phyloP scores from a whole-genome alignment of 2,888 invertebrate species.

The Phorcus lineatus region DNA sequence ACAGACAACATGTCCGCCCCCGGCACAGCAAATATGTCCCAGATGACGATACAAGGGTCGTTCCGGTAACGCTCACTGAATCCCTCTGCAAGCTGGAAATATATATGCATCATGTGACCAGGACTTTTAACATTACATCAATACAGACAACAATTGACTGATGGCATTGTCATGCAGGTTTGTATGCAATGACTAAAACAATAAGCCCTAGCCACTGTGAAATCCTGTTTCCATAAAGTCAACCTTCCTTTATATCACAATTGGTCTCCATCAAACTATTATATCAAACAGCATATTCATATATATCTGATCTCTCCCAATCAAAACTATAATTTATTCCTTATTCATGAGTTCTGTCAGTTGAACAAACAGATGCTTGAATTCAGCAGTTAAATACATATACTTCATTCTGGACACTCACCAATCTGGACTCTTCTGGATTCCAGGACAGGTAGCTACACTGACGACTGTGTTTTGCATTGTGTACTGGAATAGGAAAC shows the following conservation, averaged over 20 bases:
- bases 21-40: constrained; percentile 83
- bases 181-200: too few species aligned
- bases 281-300: too few species aligned
- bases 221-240: too few species aligned
- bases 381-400: too few species aligned
- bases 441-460: constrained; percentile 94
- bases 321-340: too few species aligned
- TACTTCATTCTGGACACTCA: constrained; percentile 27
- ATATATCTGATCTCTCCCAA: too few species aligned
- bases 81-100: constrained; percentile 83
- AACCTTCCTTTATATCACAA: too few species aligned
- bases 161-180: too few species aligned
- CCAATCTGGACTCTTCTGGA: constrained; percentile 79
- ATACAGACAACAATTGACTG: neutral
- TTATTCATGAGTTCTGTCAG: too few species aligned
- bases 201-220: too few species aligned
- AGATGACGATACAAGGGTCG: constrained; percentile 90
- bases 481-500: constrained; percentile 78
- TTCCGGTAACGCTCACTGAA: constrained; percentile 89
- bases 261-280: too few species aligned
- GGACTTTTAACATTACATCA: neutral
- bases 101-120: neutral
- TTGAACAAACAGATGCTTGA: too few species aligned
- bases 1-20: constrained; percentile 38
- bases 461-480: constrained; percentile 87